Evolutionary conservation across 2,113 vertebrate genomes (phyloP), one percentile per base, ranked within the genome.

Genomic region (Elachura formosa): DNA sequence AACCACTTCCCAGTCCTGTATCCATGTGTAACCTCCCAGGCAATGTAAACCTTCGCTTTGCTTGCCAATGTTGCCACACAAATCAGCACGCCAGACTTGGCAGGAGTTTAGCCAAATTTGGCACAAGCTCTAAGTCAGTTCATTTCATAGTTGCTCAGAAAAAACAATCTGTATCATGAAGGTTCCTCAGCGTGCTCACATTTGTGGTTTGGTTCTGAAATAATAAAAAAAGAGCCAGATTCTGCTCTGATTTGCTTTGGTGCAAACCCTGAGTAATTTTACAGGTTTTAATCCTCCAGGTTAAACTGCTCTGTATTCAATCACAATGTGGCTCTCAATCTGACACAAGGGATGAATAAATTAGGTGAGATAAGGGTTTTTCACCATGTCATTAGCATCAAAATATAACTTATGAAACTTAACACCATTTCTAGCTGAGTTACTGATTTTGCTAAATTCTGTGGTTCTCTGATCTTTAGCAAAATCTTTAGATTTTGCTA

Each of bases 61-160:
- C 56, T 52, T 88, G 90, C 93, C 96, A 93, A 28, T 75, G 62
- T 87, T 96, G 96, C 96, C 93, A 91, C 67, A 87, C 87, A 96
- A 91, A 94, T 85, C 96, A 87, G 87, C 72, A 45, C 81, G 29
- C 75, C 51, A 66, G 86, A 74, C 82, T 89, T 96, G 96, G 97
- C 95, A 89, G 85, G 29, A 40, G 68, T 49, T 77, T 78, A 83
- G 91, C 71, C 83, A 26, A 22, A 71, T 80, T 23, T 93, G 96
- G 95, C 92, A 90, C 83, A 28, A 55, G 76, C 89, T 76, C 78
- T 23, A 29, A 93, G 93, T 76, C 72, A 31, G 72, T 92, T 92
- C 68, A n/a, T 72, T 68, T 96, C 94, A 62, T 89, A 77, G 93
- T 72, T 64, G 94, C 71, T 89, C 91, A 94, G 84, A 79, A 91